Conservation (phyloP, 2,113 vertebrate genomes). For the Erpornis zantholeuca region DNA sequence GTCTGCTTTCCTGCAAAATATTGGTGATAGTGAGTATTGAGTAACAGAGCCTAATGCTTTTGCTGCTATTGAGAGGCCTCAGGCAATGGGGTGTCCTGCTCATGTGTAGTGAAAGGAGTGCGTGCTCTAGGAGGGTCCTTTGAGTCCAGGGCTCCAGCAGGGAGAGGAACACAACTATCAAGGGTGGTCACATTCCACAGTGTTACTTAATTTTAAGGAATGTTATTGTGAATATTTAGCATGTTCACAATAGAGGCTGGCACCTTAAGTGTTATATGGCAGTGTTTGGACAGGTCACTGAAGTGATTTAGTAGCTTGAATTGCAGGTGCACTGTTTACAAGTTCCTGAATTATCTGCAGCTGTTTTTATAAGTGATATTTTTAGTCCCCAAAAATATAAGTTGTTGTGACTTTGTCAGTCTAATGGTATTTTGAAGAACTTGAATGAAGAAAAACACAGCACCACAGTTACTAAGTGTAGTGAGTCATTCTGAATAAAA, state of each 20-base stretch:
- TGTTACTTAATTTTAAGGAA: neutral
- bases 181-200: neutral
- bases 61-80: neutral
- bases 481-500: conserved; percentile 44
- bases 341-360: neutral
- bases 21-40: neutral
- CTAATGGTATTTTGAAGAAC: neutral
- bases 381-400: neutral
- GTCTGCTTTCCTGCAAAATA: neutral
- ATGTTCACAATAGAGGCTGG: neutral
- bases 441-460: neutral
- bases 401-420: neutral
- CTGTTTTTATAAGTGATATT: neutral
- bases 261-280: neutral
- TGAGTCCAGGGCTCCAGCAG: neutral
- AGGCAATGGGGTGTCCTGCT: neutral
- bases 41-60: neutral
- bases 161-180: neutral
- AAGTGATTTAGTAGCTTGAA: neutral
- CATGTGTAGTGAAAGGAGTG: neutral
- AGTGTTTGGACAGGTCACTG: neutral
- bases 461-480: neutral
- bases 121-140: neutral
- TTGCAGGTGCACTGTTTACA: neutral
- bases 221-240: neutral